Evolutionary conservation across 2,797 vertebrate genomes (phyloP).

Genomic region (Arrhamphus sclerolepis): DNA sequence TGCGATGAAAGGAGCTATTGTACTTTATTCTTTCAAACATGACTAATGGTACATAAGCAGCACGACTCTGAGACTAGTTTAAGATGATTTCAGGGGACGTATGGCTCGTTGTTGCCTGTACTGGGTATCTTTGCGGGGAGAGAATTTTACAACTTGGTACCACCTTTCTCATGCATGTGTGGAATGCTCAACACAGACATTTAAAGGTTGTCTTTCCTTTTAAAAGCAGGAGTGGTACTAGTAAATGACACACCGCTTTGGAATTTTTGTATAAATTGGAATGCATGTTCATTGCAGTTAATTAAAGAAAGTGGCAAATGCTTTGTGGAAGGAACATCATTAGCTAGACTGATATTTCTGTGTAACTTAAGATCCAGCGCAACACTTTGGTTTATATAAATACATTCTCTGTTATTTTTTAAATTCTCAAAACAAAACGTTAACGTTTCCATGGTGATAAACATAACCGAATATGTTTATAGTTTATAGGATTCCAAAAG

Average conservation of each 20-base stretch:
- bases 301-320: no score
- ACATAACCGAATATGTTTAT: no score
- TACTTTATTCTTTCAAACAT: slow-evolving; percentile 21
- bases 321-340: no score
- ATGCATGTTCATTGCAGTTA: no score
- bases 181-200: slow-evolving; percentile 73
- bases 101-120: slow-evolving; percentile 47
- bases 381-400: no score
- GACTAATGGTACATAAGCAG: slow-evolving; percentile 10
- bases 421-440: no score
- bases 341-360: no score
- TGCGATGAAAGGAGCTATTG: slow-evolving; percentile 7
- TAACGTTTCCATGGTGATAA: no score
- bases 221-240: slow-evolving; percentile 47
- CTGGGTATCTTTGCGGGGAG: slow-evolving; percentile 58
- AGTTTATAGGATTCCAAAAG: no score
- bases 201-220: slow-evolving; percentile 67
- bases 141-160: slow-evolving; percentile 78
- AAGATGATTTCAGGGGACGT: slow-evolving; percentile 22
- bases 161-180: slow-evolving; percentile 74
- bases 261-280: no score
- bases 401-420: no score
- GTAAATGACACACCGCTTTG: slow-evolving; percentile 7
- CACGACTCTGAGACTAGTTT: slow-evolving; percentile 19
- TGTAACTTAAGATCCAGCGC: no score